phyloP scores from a whole-genome alignment of 2,797 vertebrate genomes.

The Limnodromus scolopaceus region DNA sequence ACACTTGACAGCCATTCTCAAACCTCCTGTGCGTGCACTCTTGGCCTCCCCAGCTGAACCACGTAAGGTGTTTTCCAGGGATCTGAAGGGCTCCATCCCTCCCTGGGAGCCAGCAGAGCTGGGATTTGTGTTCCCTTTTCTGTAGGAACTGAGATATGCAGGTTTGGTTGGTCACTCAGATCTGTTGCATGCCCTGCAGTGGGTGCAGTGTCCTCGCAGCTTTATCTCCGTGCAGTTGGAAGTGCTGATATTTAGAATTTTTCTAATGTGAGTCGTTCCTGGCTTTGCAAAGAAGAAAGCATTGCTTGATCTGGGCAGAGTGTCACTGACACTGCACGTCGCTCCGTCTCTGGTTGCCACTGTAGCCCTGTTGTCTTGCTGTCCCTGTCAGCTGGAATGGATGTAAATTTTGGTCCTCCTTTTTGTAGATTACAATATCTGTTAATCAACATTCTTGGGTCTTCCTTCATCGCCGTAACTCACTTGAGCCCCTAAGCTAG shows the following conservation, averaged over 20 bases:
- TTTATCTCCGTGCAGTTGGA: neutral
- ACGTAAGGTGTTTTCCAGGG: neutral
- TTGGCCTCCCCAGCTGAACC: neutral
- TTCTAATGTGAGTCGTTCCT: neutral
- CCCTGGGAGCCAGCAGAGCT: too few species aligned
- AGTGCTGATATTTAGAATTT: neutral
- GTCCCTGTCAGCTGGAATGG: neutral
- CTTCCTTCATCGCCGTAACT: slow-evolving; percentile 39
- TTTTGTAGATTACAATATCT: neutral
- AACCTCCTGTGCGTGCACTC: neutral
- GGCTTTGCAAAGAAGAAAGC: neutral
- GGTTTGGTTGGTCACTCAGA: neutral
- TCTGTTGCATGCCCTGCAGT: accelerated
- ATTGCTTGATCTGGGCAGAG: neutral
- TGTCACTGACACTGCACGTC: accelerated
- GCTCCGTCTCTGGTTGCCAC: neutral
- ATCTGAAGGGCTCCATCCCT: neutral
- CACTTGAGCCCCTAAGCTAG: neutral
- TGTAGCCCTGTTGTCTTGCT: neutral
- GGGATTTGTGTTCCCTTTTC: too few species aligned
- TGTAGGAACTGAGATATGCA: neutral
- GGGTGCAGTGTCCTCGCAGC: neutral
- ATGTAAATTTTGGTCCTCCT: neutral
- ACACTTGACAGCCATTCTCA: neutral
- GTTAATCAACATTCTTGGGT: slow-evolving; percentile 54